Evolutionary conservation across 2,888 invertebrate species (phyloP).

Genomic region (Teinopalpus imperialis): DNA sequence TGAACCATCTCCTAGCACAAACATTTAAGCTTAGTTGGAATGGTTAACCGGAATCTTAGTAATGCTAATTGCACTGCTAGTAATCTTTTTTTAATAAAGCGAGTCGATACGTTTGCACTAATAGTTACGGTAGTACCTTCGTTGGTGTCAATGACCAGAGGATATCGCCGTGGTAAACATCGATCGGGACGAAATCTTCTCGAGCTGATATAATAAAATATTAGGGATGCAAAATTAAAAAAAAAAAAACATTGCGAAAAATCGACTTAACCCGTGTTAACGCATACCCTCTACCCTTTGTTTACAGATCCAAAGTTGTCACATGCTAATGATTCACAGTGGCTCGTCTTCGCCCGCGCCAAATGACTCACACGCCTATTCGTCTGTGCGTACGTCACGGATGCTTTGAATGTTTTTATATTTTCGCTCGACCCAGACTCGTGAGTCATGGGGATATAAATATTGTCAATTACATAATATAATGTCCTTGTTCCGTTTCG

Average conservation of each 20-base stretch:
- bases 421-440: slow-evolving; percentile 28
- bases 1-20: no score
- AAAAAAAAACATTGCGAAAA: background rate
- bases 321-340: slow-evolving; percentile 38
- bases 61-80: no score
- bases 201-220: no score
- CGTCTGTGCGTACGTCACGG: slow-evolving; percentile 32
- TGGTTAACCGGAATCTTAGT: no score
- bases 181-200: no score
- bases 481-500: background rate
- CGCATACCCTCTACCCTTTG: slow-evolving; percentile 14
- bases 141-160: no score
- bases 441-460: slow-evolving; percentile 31
- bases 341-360: slow-evolving; percentile 30
- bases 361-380: slow-evolving; percentile 14
- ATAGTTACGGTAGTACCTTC: no score
- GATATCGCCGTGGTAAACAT: no score
- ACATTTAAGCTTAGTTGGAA: no score
- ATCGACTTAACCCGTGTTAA: background rate
- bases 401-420: slow-evolving; percentile 32
- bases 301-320: slow-evolving; percentile 27
- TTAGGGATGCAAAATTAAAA: no score
- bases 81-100: no score
- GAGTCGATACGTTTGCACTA: no score
- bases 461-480: slow-evolving; percentile 21